Evolutionary conservation across 2,113 vertebrate genomes (phyloP).

Genomic region (Mesoclemmys tuberculata): DNA sequence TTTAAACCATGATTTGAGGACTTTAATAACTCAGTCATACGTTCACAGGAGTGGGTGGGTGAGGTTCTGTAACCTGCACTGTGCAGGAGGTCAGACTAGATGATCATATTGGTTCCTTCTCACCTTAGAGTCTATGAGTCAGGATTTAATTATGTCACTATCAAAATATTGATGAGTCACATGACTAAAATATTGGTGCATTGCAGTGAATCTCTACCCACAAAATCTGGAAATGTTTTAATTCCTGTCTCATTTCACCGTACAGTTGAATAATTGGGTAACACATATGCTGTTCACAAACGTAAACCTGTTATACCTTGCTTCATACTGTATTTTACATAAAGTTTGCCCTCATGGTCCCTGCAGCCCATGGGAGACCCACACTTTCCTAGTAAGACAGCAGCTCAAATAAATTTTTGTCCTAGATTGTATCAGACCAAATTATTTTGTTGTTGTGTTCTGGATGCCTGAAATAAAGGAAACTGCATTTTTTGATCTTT

Average conservation of each 20-base stretch:
- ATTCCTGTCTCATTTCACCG: slow-evolving; percentile 29
- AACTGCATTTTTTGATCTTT: accelerated
- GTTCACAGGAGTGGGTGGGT: too few species aligned
- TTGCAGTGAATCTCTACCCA: slow-evolving; percentile 2
- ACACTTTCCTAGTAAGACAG: not conserved
- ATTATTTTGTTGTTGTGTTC: not conserved
- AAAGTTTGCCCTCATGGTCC: not conserved
- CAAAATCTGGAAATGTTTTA: slow-evolving; percentile 19
- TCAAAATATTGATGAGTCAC: slow-evolving; percentile 41
- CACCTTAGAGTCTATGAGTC: too few species aligned
- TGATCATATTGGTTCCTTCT: too few species aligned
- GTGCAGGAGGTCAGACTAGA: too few species aligned
- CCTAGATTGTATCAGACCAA: not conserved
- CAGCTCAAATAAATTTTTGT: not conserved
- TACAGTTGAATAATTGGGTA: slow-evolving; percentile 26
- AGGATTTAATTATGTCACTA: slow-evolving; percentile 43
- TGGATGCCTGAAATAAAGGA: not conserved
- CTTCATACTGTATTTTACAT: not conserved
- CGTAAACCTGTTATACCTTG: not conserved
- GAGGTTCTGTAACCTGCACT: not conserved
- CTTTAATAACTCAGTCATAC: too few species aligned
- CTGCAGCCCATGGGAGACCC: not conserved
- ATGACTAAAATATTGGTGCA: slow-evolving; percentile 16
- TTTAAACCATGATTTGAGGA: too few species aligned
- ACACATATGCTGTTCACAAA: slow-evolving; percentile 14